Percentiles rank a stretch among this genome's conserved stretches.
Conservation (phyloP, 2,888 invertebrate species). For the Smittia aterrima region DNA sequence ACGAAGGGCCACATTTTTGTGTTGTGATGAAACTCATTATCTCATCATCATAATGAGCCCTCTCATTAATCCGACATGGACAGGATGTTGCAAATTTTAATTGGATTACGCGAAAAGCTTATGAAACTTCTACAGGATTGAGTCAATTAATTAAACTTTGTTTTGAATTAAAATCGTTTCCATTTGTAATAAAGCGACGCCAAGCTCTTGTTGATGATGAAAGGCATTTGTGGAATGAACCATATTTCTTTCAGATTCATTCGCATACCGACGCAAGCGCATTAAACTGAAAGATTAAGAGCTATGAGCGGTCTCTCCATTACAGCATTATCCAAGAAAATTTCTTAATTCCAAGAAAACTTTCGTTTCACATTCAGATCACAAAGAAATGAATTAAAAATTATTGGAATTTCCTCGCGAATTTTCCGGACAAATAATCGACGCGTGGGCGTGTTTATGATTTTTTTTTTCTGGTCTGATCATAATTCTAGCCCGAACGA, state of each 20-base stretch:
- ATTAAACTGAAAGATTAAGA: conserved; percentile 11
- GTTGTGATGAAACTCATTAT: conserved; percentile 40
- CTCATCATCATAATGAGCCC: not conserved
- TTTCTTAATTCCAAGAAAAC: not conserved
- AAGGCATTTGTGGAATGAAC: conserved; percentile 2
- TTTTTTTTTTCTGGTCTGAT: not conserved
- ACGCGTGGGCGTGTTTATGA: conserved; percentile 32
- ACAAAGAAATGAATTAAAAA: not conserved
- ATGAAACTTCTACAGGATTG: not conserved
- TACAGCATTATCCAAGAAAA: conserved; percentile 12
- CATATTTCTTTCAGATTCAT: not conserved
- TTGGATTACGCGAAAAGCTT: conserved; percentile 26
- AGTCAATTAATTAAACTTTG: conserved; percentile 20
- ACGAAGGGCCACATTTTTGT: conserved; percentile 15
- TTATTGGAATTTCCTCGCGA: not conserved
- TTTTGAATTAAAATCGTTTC: not conserved
- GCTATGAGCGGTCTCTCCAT: conserved; percentile 24
- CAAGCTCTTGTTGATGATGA: not conserved
- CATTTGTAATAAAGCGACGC: not conserved
- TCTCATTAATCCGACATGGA: conserved; percentile 2
- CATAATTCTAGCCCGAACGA: conserved; percentile 15
- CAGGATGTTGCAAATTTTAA: conserved; percentile 36
- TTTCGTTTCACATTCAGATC: too few relatives aligned
- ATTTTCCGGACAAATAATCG: not conserved
- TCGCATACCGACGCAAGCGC: conserved; percentile 31